Conservation (phyloP, 1,140 invertebrate species). For the Achatina immaculata region DNA sequence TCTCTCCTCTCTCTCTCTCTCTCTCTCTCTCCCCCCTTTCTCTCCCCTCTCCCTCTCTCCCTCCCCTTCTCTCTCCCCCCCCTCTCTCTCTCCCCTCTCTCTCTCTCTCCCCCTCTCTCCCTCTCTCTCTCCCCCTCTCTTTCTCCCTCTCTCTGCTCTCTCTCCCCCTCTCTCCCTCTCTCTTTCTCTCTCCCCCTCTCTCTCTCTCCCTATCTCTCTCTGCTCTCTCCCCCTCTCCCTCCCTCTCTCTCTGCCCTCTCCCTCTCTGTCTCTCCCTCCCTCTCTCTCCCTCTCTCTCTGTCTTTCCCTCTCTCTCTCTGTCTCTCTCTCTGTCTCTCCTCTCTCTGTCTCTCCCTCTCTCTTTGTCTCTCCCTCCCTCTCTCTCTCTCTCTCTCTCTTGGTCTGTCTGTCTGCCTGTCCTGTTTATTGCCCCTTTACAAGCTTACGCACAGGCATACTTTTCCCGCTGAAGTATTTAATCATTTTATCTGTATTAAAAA, state of each 20-base stretch:
- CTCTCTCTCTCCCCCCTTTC: neutral
- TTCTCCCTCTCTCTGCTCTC: neutral
- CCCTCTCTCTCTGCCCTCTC: neutral
- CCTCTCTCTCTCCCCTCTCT: neutral
- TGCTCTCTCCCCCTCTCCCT: slow-evolving; percentile 24
- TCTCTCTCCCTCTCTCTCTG: neutral
- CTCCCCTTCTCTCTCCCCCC: neutral
- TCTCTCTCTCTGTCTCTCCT: slow-evolving; percentile 29
- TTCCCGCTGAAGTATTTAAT: too few relatives aligned
- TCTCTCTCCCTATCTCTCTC: slow-evolving; percentile 33
- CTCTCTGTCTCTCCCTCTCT: slow-evolving; percentile 35
- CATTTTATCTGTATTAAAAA: too few relatives aligned
- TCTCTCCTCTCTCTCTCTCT: neutral
- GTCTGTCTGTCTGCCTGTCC: slow-evolving; percentile 20
- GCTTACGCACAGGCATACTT: too few relatives aligned
- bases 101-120: neutral
- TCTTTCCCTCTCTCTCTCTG: slow-evolving; percentile 23
- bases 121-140: neutral
- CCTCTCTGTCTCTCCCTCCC: neutral
- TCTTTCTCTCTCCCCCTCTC: neutral
- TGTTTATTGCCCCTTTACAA: slow-evolving; percentile 22
- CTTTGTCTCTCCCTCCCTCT: too few relatives aligned
- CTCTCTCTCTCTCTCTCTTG: too few relatives aligned
- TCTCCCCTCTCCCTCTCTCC: neutral
- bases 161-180: neutral